phyloP scores from a whole-genome alignment of 2,797 vertebrate species.

The Gobionotothen gibberifrons region DNA sequence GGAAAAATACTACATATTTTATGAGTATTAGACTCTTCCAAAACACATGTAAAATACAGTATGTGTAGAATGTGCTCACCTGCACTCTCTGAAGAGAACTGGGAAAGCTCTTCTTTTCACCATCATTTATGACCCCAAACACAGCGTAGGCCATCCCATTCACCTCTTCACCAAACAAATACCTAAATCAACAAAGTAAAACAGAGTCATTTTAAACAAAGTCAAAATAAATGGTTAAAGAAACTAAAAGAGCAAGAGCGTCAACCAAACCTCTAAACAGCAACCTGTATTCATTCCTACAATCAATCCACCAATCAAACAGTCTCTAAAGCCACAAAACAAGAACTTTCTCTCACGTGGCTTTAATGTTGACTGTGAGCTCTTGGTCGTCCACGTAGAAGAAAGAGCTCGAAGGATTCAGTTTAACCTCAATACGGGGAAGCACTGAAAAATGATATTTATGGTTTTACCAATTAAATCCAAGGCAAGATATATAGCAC shows the following conservation, averaged over 20 bases:
- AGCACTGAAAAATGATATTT: conserved; percentile 65
- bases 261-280: background rate
- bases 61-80: conserved; percentile 48
- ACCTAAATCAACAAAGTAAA: conserved; percentile 54
- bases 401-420: conserved; percentile 58
- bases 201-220: background rate
- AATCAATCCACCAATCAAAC: background rate
- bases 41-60: background rate
- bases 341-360: conserved; percentile 63
- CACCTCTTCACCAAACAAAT: conserved; percentile 77
- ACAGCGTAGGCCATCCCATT: conserved; percentile 74
- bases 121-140: conserved; percentile 71
- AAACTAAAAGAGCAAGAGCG: background rate
- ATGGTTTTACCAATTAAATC: background rate
- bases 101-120: conserved; percentile 60
- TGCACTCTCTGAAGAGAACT: conserved; percentile 61
- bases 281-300: background rate
- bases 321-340: background rate
- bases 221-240: too few species aligned
- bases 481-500: too few species aligned
- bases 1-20: too few species aligned
- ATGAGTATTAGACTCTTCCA: background rate
- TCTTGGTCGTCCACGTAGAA: conserved; percentile 65
- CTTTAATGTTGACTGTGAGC: conserved; percentile 69
- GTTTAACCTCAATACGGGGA: conserved; percentile 81